These are phyloP conservation scores for Hypena proboscidalis DNA, from an alignment of 2,888 invertebrate genomes.

Conservation along the genomic window DNA sequence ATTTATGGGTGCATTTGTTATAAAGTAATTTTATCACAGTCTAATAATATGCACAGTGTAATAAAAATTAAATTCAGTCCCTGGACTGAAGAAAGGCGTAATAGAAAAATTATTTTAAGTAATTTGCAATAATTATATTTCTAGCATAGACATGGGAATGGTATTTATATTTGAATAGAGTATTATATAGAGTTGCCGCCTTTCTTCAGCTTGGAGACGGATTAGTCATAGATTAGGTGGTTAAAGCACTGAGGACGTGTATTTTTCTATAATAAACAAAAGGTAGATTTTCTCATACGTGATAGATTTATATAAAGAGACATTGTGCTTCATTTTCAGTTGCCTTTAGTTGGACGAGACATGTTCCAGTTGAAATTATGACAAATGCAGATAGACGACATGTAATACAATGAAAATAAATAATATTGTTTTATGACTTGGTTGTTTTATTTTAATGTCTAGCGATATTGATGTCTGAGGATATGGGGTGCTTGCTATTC, in stretches of 20 bases:
- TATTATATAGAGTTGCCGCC: slow-evolving; percentile 14
- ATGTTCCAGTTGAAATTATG: slow-evolving; percentile 45
- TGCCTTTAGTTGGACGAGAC: slow-evolving; percentile 61
- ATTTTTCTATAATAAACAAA: slow-evolving; percentile 77
- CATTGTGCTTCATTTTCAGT: slow-evolving; percentile 67
- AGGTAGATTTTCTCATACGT: slow-evolving; percentile 65
- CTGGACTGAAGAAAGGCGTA: slow-evolving; percentile 30
- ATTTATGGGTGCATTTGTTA: slow-evolving; percentile 63
- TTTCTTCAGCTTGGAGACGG: slow-evolving; percentile 35
- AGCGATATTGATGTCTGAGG: too few relatives aligned
- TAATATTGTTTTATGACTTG: slow-evolving; percentile 67
- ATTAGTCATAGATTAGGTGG: slow-evolving; percentile 58
- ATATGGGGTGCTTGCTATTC: not conserved
- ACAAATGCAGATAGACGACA: slow-evolving; percentile 48
- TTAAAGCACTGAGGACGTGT: slow-evolving; percentile 83
- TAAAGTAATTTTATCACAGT: slow-evolving; percentile 58
- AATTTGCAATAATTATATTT: slow-evolving; percentile 29
- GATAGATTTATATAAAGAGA: slow-evolving; percentile 52
- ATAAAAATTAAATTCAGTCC: slow-evolving; percentile 36
- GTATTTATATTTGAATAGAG: slow-evolving; percentile 28
- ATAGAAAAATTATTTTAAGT: slow-evolving; percentile 12
- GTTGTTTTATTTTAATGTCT: slow-evolving; percentile 36
- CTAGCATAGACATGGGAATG: slow-evolving; percentile 27
- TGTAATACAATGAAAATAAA: slow-evolving; percentile 64
- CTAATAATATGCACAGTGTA: slow-evolving; percentile 63